Evolutionary conservation across 2,888 invertebrate genomes (phyloP), one percentile per base, ranked within the genome.

Genomic region (Mactromeris polynyma): DNA sequence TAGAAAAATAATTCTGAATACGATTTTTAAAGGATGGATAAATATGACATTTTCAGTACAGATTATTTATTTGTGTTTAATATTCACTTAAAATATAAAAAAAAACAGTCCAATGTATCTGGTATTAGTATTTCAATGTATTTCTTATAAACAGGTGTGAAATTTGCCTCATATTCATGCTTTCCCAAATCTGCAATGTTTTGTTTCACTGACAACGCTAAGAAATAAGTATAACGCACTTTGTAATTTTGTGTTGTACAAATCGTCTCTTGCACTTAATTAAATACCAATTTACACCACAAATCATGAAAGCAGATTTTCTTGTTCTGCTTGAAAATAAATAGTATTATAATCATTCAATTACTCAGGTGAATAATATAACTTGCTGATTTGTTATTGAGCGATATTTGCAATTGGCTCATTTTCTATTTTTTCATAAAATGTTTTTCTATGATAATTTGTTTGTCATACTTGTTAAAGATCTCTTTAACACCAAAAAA

Each of bases 331-430:
- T 64, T 26, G n/a, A 26, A 7, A 64, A 64, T 26, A 26, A 9
- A 7, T 64, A 64, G 58, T 64, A 64, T 64, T 64, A 64, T 64
- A 64, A 64, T 64, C 58, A 64, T 26, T 64, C 58, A n/a, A 64
- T 26, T 26, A 7, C 58, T 64, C 58, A 64, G 58, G 58, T 64
- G 58, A 9, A 64, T 64, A 0, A 9, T 64, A 9, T 51, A 51
- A 64, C n/a, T 26, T 64, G 58, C 58, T 64, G 58, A 64, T 64
- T 64, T 64, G n/a, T n/a, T 64, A 64, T 2, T 2, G 26, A 46
- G 46, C n/a, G 6, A 26, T 64, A 26, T 64, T 26, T 64, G 58
- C 58, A 26, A 26, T 26, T 64, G n/a, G 58, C 26, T 26, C 0
- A n/a, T 21, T n/a, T 58, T 58, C 51, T 51, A 51, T 51, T 51